Evolutionary conservation across 2,888 invertebrate species (phyloP).

Genomic region (Dorcus hopei): DNA sequence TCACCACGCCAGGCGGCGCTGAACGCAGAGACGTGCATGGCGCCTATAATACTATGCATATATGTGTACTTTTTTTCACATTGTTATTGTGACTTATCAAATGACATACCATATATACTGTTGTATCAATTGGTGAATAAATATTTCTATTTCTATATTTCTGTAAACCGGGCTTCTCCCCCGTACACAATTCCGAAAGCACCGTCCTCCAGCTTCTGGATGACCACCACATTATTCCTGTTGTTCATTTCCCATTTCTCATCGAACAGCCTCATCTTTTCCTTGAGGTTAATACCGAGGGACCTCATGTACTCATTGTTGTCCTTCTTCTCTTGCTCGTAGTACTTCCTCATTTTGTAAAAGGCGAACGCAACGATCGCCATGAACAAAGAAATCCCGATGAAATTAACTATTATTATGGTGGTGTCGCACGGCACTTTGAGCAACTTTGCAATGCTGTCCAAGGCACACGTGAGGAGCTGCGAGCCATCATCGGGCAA

Average conservation of each 20-base stretch:
- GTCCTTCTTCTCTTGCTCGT: slow-evolving; percentile 65
- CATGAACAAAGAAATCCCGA: slow-evolving; percentile 32
- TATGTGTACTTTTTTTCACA: too few species aligned
- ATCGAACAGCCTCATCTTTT: slow-evolving; percentile 59
- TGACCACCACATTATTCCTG: slow-evolving; percentile 79
- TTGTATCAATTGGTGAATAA: too few species aligned
- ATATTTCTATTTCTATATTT: too few species aligned
- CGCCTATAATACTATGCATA: too few species aligned
- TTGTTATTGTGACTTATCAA: too few species aligned
- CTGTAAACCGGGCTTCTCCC: slow-evolving; percentile 75
- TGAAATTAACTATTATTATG: slow-evolving; percentile 62
- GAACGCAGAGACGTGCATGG: too few species aligned
- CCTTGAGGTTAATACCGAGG: slow-evolving; percentile 60
- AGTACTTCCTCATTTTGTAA: slow-evolving; percentile 57
- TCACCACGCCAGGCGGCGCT: too few species aligned
- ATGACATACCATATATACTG: too few species aligned
- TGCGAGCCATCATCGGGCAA: slow-evolving; percentile 68
- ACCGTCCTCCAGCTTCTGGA: slow-evolving; percentile 82
- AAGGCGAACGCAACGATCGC: slow-evolving; percentile 57
- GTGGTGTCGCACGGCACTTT: slow-evolving; percentile 72
- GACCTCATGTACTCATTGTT: slow-evolving; percentile 69
- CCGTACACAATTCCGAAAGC: slow-evolving; percentile 92
- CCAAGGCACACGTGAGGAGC: slow-evolving; percentile 63
- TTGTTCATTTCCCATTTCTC: slow-evolving; percentile 83
- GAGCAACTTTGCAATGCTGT: slow-evolving; percentile 64